phyloP scores from a whole-genome alignment of 1,140 invertebrate species.

The Laodelphax striatellus region DNA sequence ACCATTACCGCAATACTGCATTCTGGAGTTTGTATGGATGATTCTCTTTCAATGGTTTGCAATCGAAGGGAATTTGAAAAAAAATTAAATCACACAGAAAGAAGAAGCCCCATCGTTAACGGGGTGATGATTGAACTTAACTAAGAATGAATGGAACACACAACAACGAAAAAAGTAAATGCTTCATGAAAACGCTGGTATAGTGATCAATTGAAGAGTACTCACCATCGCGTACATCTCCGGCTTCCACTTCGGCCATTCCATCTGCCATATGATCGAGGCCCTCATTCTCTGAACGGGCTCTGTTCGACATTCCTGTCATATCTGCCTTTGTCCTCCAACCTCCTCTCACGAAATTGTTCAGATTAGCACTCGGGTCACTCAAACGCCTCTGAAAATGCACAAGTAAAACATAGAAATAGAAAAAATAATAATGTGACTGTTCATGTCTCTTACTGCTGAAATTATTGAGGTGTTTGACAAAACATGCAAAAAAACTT shows the following conservation, averaged over 20 bases:
- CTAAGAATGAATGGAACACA: not conserved
- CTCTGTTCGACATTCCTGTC: constrained; percentile 43
- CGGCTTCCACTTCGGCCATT: constrained; percentile 84
- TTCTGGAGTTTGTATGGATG: no score
- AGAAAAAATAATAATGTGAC: no score
- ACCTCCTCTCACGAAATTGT: constrained; percentile 72
- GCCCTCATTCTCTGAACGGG: constrained; percentile 84
- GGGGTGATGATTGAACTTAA: not conserved
- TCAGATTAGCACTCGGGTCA: constrained; percentile 88
- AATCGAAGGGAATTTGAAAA: no score
- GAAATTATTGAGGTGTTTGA: no score
- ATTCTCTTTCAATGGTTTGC: no score
- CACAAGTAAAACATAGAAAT: not conserved
- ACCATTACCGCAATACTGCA: no score
- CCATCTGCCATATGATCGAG: constrained; percentile 70
- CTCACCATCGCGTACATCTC: constrained; percentile 84
- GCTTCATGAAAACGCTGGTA: not conserved
- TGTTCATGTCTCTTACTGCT: no score
- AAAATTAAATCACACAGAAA: no score
- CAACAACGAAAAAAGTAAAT: not conserved
- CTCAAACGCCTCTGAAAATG: constrained; percentile 68
- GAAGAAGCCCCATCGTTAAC: no score
- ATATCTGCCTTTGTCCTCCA: constrained; percentile 53
- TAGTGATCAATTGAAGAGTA: constrained; percentile 6
- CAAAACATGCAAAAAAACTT: no score